Conservation (phyloP, 2,113 vertebrate species). For the Thamnaconus septentrionalis region DNA sequence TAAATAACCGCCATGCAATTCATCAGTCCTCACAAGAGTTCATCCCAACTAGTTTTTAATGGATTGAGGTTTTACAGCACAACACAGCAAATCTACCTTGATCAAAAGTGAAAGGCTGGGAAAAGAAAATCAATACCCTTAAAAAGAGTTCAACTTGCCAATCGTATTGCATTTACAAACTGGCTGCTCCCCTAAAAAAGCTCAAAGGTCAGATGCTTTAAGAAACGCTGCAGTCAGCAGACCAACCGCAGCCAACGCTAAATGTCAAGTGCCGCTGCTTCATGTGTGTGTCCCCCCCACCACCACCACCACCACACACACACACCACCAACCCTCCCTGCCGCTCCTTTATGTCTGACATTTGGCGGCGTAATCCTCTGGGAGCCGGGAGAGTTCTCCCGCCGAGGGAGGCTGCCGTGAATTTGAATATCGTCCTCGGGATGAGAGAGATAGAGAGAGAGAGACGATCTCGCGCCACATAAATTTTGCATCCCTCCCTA, state of each 20-base stretch:
- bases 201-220: conserved; percentile 63
- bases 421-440: conserved; percentile 23
- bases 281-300: conserved; percentile 51
- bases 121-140: neutral
- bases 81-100: neutral
- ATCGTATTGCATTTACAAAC: conserved; percentile 21
- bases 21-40: too few relatives aligned
- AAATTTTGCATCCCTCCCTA: conserved; percentile 2
- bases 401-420: conserved; percentile 19
- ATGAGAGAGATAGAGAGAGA: too few relatives aligned
- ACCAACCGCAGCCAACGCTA: conserved; percentile 29
- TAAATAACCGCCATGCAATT: too few relatives aligned
- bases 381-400: conserved; percentile 30
- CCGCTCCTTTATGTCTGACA: conserved; percentile 51
- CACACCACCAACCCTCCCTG: too few relatives aligned
- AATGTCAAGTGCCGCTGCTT: conserved; percentile 70
- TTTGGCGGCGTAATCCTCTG: conserved; percentile 60
- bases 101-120: neutral
- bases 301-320: too few relatives aligned
- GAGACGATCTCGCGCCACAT: neutral
- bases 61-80: too few relatives aligned
- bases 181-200: conserved; percentile 8
- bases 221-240: conserved; percentile 48
- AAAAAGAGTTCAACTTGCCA: conserved; percentile 22
- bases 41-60: too few relatives aligned